Conservation (phyloP, 2,113 vertebrate species). For the Petrocephalus zakoni region DNA sequence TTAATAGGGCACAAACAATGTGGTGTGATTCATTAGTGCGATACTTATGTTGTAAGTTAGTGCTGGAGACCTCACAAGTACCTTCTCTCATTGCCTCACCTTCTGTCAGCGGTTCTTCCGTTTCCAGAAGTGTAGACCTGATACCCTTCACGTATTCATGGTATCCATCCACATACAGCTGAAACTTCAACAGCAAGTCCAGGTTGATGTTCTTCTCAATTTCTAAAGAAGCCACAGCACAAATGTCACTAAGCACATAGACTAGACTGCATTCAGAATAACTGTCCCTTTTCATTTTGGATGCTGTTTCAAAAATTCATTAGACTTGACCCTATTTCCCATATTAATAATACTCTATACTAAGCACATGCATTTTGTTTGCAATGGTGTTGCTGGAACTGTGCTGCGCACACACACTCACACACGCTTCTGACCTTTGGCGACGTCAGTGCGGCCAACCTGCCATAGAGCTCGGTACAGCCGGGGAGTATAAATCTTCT, state of each 20-base stretch:
- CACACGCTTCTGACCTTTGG: constrained; percentile 50
- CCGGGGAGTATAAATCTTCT: constrained; percentile 56
- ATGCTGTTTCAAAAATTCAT: not conserved
- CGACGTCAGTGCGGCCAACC: constrained; percentile 60
- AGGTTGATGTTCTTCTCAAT: constrained; percentile 67
- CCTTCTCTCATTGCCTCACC: constrained; percentile 31
- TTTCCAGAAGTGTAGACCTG: not conserved
- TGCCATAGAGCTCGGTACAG: constrained; percentile 55
- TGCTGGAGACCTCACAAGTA: constrained; percentile 11
- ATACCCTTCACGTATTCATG: constrained; percentile 46
- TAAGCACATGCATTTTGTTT: not conserved
- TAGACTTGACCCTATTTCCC: not conserved
- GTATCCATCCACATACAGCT: constrained; percentile 57
- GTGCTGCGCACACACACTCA: not conserved
- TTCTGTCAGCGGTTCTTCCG: not conserved
- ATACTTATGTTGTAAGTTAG: not conserved
- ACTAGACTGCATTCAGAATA: not conserved
- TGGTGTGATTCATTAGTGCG: not conserved
- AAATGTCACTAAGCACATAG: not conserved
- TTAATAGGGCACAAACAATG: not conserved
- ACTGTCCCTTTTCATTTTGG: not conserved
- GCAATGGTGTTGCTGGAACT: not conserved
- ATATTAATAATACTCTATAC: not conserved
- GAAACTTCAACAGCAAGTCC: constrained; percentile 52
- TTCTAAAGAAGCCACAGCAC: constrained; percentile 41